These are phyloP conservation scores for Temnothorax nylanderi DNA, from an alignment of 1,140 invertebrate genomes.

Conservation along the genomic window DNA sequence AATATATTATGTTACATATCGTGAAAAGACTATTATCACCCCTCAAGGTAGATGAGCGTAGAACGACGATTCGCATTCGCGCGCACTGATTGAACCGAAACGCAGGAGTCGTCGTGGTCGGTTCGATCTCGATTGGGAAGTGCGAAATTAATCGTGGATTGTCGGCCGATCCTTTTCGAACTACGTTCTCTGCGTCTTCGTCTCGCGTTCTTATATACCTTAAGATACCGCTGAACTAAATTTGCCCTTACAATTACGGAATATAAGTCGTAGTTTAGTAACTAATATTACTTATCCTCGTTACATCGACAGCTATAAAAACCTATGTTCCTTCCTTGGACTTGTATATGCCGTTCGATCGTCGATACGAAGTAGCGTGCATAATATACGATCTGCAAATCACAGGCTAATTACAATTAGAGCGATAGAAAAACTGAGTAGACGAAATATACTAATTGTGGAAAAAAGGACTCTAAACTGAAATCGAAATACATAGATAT, in stretches of 20 bases:
- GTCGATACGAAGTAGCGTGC: not conserved
- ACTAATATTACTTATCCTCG: constrained; percentile 17
- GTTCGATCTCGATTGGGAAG: constrained; percentile 38
- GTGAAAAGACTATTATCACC: constrained; percentile 53
- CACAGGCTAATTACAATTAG: not conserved
- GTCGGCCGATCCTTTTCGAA: constrained; percentile 52
- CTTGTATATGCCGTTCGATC: not conserved
- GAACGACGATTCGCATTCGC: constrained; percentile 52
- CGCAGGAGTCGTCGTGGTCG: constrained; percentile 15
- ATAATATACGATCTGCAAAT: constrained; percentile 21
- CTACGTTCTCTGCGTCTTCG: constrained; percentile 31
- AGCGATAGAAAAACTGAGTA: constrained; percentile 15
- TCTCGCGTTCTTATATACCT: constrained; percentile 23
- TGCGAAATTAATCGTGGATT: constrained; percentile 63
- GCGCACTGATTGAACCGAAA: constrained; percentile 40
- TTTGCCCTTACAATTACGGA: constrained; percentile 39
- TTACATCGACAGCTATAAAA: constrained; percentile 36
- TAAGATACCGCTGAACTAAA: constrained; percentile 34
- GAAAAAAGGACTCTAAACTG: not conserved
- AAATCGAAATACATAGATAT: constrained; percentile 30
- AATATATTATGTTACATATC: constrained; percentile 52
- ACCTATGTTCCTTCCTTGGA: not conserved
- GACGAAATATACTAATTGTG: not conserved
- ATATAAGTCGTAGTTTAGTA: constrained; percentile 33
- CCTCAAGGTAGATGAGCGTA: constrained; percentile 48